Evolutionary conservation across 2,888 invertebrate species (phyloP), one percentile per base, ranked within the genome.

Genomic region (Erynnis tages): DNA sequence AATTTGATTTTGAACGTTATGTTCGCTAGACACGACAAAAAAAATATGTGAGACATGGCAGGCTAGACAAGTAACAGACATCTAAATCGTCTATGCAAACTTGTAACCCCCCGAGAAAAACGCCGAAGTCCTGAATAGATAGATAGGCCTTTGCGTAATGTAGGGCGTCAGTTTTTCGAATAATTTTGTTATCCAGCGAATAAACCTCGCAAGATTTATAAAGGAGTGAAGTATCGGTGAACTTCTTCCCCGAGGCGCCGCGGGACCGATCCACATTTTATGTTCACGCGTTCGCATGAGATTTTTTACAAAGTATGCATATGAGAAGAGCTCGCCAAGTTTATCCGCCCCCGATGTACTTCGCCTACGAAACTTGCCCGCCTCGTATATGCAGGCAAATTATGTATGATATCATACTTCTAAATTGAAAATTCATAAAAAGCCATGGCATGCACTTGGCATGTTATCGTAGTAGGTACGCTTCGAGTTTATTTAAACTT

Each of bases 231-330:
- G 32, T 32, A 32, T 32, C 32, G 21, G 19, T 35, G 19, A 35
- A 21, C 30, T 21, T 10, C 7, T 5, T 29, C 21, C 34, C 14
- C 21, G 44, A 21, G 17, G 11, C 43, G 7, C 34, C 32, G n/a
- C 35, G 47, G 47, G 47, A 38, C 68, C 76, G 62, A 74, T 76
- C 64, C 65, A 53, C 64, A 58, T 66, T 68, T 73, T 75, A 73
- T 71, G 70, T 73, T 73, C 69, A 57, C 76, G 69, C 71, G 61
- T 71, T 66, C 60, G 61, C 66, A 60, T 63, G 60, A 64, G 71
- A 71, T 73, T 79, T 77, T 76, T 74, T 70, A 72, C 76, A 73
- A 79, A 80, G 73, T 80, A 79, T 78, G 75, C 71, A 77, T 77
- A 74, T 63, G 69, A 76, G 67, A 64, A n/a, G n/a, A n/a, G n/a